These are phyloP conservation scores for Cettia cetti DNA, from an alignment of 2,113 vertebrate genomes.

Conservation along the genomic window DNA sequence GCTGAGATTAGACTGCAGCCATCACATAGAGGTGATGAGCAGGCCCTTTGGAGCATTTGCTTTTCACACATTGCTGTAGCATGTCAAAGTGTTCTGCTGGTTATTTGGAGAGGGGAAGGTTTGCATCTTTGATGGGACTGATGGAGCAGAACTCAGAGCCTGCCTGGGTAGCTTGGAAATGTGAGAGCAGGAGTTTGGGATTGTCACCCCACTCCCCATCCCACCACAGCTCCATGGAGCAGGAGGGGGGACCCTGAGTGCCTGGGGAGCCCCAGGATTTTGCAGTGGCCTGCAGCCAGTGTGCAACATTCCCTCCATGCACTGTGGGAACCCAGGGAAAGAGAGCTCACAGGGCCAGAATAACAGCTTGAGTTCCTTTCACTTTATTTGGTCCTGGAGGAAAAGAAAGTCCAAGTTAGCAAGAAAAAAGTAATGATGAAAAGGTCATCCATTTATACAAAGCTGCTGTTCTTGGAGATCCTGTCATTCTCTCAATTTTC, in stretches of 20 bases:
- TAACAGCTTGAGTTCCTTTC: background rate
- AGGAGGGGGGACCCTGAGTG: rapidly evolving
- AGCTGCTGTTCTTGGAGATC: background rate
- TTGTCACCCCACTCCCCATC: too few species aligned
- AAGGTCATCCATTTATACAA: background rate
- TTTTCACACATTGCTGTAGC: background rate
- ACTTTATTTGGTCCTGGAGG: background rate
- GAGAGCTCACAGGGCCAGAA: background rate
- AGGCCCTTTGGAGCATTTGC: background rate
- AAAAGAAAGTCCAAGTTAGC: background rate
- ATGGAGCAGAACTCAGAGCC: background rate
- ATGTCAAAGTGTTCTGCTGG: background rate
- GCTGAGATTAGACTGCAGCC: background rate
- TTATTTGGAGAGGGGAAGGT: background rate
- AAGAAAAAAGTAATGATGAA: background rate
- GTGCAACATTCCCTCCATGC: background rate
- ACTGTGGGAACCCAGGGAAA: background rate
- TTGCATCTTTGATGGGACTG: background rate
- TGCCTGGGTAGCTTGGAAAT: background rate
- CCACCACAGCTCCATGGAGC: background rate
- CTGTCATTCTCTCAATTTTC: background rate
- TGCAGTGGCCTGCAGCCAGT: background rate
- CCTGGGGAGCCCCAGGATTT: background rate
- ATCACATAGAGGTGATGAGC: background rate
- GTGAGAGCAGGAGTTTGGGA: background rate